Conservation (phyloP, 2,797 vertebrate genomes). For the Enteromius mattozi region DNA sequence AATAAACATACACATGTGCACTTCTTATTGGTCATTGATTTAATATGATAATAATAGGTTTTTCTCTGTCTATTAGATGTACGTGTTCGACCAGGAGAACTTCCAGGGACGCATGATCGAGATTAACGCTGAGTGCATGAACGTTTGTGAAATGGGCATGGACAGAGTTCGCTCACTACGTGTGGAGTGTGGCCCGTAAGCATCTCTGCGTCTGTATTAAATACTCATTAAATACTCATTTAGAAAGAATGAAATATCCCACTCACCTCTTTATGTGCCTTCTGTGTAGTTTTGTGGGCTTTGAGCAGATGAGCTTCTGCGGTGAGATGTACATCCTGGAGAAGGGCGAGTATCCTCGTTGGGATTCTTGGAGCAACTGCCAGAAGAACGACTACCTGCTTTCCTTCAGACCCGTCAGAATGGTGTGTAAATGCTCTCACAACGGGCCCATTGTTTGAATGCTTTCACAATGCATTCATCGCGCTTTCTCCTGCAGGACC, state of each 20-base stretch:
- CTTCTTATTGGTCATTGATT: neutral
- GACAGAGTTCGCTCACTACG: conserved; percentile 84
- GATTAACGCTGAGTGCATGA: conserved; percentile 83
- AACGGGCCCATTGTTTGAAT: neutral
- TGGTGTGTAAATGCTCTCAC: conserved; percentile 71
- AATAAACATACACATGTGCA: neutral
- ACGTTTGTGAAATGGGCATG: conserved; percentile 83
- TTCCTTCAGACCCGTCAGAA: conserved; percentile 85
- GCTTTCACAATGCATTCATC: neutral
- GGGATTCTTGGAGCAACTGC: conserved; percentile 89
- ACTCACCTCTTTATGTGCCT: neutral
- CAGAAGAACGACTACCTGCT: conserved; percentile 87
- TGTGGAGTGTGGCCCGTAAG: conserved; percentile 85
- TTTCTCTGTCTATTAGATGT: conserved; percentile 69
- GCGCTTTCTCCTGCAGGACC: conserved; percentile 72
- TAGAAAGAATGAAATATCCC: neutral
- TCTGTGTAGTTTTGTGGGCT: conserved; percentile 80
- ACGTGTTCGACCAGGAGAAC: conserved; percentile 84
- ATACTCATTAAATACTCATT: neutral
- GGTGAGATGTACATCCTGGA: conserved; percentile 90
- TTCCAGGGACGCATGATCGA: conserved; percentile 86
- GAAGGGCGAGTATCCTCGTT: conserved; percentile 88
- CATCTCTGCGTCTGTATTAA: neutral
- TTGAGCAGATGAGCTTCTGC: conserved; percentile 87
- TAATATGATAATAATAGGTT: neutral